A percentile compares a stretch with the other conserved stretches of the same genome.
These are phyloP conservation scores for Ginglymostoma cirratum DNA, from an alignment of 2,113 vertebrate species.

Conservation along the genomic window DNA sequence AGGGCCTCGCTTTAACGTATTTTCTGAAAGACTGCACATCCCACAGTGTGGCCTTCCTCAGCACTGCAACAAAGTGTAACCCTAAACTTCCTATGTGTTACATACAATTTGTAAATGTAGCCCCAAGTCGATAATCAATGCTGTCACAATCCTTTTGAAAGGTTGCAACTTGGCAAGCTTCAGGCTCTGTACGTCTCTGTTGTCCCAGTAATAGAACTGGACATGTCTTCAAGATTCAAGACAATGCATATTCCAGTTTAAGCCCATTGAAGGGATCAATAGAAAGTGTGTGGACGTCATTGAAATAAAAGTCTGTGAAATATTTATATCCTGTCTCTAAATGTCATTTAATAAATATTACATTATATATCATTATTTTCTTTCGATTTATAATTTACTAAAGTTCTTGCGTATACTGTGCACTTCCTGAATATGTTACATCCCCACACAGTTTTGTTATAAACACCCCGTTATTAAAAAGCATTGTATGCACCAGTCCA, in stretches of 20 bases:
- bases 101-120: background rate
- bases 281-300: background rate
- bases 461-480: background rate
- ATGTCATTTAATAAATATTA: constrained; percentile 2
- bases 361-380: background rate
- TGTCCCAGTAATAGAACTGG: background rate
- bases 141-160: background rate
- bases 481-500: too few species aligned
- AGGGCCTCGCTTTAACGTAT: background rate
- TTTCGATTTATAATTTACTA: constrained; percentile 1
- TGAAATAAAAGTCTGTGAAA: background rate
- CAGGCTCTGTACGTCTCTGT: background rate
- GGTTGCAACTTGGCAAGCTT: background rate
- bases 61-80: too few species aligned
- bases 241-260: background rate
- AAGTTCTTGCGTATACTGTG: background rate
- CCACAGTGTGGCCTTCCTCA: background rate
- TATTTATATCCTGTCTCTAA: background rate
- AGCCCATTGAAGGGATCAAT: background rate
- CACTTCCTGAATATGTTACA: background rate
- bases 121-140: background rate
- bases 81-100: background rate
- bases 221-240: background rate
- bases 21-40: background rate
- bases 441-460: background rate